Conservation (phyloP, 2,797 vertebrate genomes). For the Manis pentadactyla region DNA sequence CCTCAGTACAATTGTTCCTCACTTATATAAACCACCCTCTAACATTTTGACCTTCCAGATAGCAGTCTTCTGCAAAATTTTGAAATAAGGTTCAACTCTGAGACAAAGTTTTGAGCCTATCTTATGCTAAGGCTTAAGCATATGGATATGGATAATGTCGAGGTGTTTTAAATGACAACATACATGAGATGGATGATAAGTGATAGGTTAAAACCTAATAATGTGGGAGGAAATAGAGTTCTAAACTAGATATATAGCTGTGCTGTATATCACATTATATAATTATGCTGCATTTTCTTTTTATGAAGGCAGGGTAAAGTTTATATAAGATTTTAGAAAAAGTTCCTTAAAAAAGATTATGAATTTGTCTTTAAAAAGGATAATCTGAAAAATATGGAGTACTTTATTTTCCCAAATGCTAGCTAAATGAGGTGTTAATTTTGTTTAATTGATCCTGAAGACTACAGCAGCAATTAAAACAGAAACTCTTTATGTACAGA, state of each 20-base stretch:
- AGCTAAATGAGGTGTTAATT: not conserved
- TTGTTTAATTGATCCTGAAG: conserved; percentile 28
- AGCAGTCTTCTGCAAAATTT: conserved; percentile 10
- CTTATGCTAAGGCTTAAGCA: not conserved
- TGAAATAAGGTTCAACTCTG: not conserved
- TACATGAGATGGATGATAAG: not conserved
- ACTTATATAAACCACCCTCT: not conserved
- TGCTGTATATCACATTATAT: not conserved
- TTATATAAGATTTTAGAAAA: not conserved
- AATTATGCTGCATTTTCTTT: not conserved
- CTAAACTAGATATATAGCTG: not conserved
- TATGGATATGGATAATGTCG: not conserved
- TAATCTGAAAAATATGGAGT: conserved; percentile 2
- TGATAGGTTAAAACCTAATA: not conserved
- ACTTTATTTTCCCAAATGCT: conserved; percentile 17
- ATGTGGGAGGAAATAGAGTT: not conserved
- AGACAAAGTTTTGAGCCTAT: conserved; percentile 15
- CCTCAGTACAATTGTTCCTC: not conserved
- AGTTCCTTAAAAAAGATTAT: not conserved
- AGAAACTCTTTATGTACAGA: not conserved
- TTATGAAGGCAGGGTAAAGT: not conserved
- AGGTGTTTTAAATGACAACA: not conserved
- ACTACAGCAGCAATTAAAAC: not conserved
- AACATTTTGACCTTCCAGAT: not conserved
- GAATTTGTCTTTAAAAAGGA: conserved; percentile 10